Conservation (phyloP, 2,797 vertebrate genomes). For the Pelobates cultripes region DNA sequence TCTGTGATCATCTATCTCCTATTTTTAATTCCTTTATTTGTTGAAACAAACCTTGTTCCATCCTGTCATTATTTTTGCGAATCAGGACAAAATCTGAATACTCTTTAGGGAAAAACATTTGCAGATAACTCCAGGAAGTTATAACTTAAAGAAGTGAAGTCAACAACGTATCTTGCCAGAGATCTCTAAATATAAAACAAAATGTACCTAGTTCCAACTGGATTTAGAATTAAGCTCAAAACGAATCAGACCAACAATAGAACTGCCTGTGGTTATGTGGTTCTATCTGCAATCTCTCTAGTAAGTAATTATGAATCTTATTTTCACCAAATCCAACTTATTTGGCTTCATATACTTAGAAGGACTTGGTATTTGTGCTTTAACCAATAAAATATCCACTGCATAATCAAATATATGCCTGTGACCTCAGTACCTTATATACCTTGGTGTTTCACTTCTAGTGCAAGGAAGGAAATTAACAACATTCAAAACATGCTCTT, state of each 20-base stretch:
- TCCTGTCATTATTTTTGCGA: slow-evolving; percentile 1
- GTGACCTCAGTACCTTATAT: no score
- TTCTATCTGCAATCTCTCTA: neutral
- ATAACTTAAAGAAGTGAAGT: neutral
- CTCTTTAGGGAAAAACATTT: neutral
- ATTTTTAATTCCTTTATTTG: slow-evolving; percentile 1
- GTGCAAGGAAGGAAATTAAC: no score
- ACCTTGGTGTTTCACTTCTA: no score
- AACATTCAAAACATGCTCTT: no score
- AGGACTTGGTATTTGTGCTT: slow-evolving; percentile 28
- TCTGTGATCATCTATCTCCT: neutral
- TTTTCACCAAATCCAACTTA: slow-evolving; percentile 23
- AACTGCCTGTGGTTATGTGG: neutral
- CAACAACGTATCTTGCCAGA: neutral
- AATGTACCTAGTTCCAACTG: neutral
- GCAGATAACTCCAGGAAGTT: neutral
- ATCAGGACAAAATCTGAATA: neutral
- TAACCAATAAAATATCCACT: no score
- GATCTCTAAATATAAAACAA: neutral
- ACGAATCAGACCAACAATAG: neutral
- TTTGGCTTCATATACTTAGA: slow-evolving; percentile 12
- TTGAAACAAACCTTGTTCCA: neutral
- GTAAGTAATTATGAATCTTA: neutral
- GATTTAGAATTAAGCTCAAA: neutral
- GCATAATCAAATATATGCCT: no score